These are phyloP conservation scores for zebrafish (Danio rerio) DNA, from an alignment of 2,113 vertebrate species.

Conservation along the genomic window DNA sequence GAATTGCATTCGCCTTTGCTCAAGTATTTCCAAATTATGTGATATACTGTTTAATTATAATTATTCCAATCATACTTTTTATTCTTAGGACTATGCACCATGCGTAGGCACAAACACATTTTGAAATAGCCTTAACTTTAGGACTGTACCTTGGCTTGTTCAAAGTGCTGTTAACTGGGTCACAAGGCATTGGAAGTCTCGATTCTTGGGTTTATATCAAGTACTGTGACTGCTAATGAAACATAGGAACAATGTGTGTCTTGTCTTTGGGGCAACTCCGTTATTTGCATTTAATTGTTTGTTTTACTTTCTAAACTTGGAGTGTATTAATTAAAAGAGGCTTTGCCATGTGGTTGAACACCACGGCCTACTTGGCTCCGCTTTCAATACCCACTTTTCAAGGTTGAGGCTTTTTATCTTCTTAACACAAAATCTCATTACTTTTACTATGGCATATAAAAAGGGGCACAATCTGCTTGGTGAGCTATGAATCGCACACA, in stretches of 20 bases:
- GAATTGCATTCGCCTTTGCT: no score
- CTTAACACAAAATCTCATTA: constrained; percentile 14
- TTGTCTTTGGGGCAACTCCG: constrained; percentile 42
- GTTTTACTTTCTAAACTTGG: constrained; percentile 8
- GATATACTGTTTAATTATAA: neutral
- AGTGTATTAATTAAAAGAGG: constrained; percentile 45
- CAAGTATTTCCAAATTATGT: neutral
- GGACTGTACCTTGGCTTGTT: no score
- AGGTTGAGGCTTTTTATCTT: constrained; percentile 1
- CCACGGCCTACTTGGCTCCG: constrained; percentile 4
- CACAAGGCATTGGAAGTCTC: neutral
- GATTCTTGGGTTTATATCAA: constrained; percentile 41
- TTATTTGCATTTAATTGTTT: constrained; percentile 47
- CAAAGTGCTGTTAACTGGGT: no score
- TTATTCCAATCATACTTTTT: neutral
- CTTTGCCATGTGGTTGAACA: constrained; percentile 8
- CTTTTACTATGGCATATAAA: neutral
- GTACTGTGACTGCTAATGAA: constrained; percentile 45
- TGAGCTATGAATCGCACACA: neutral
- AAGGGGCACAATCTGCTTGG: constrained; percentile 5
- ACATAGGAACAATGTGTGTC: constrained; percentile 47
- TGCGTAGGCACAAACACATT: neutral
- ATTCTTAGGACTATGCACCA: neutral
- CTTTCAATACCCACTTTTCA: neutral
- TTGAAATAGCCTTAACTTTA: no score